Evolutionary conservation across 1,140 invertebrate genomes (phyloP).

Genomic region (Ceratina calcarata): DNA sequence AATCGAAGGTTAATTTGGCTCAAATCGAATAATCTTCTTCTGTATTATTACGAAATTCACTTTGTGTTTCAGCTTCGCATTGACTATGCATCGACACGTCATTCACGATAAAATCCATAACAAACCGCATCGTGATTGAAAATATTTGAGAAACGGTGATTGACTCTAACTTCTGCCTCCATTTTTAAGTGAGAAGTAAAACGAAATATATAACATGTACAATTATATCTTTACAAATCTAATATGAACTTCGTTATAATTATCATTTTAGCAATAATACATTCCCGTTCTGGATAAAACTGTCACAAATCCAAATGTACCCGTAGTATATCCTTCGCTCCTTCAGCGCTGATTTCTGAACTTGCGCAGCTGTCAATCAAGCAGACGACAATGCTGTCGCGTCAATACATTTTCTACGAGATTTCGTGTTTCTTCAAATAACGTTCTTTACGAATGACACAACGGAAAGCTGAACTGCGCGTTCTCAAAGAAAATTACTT

Average conservation of each 20-base stretch:
- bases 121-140: slow-evolving; percentile 39
- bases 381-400: slow-evolving; percentile 35
- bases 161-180: slow-evolving; percentile 70
- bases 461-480: background rate
- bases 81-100: slow-evolving; percentile 59
- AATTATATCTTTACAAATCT: slow-evolving; percentile 17
- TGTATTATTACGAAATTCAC: slow-evolving; percentile 58
- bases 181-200: slow-evolving; percentile 41
- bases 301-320: slow-evolving; percentile 7
- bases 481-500: too few relatives aligned
- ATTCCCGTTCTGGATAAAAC: background rate
- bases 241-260: slow-evolving; percentile 13
- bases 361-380: slow-evolving; percentile 47
- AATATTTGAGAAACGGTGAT: slow-evolving; percentile 31
- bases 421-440: background rate
- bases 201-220: slow-evolving; percentile 5
- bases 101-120: slow-evolving; percentile 55
- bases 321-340: slow-evolving; percentile 7
- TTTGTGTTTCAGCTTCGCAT: slow-evolving; percentile 47
- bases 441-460: background rate
- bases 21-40: slow-evolving; percentile 38
- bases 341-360: slow-evolving; percentile 30
- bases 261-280: slow-evolving; percentile 12
- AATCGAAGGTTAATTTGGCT: slow-evolving; percentile 18
- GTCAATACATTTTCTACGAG: background rate